Evolutionary conservation across 1,140 invertebrate species (phyloP), one percentile per base, ranked within the genome.

Genomic region (Cydia amplana): DNA sequence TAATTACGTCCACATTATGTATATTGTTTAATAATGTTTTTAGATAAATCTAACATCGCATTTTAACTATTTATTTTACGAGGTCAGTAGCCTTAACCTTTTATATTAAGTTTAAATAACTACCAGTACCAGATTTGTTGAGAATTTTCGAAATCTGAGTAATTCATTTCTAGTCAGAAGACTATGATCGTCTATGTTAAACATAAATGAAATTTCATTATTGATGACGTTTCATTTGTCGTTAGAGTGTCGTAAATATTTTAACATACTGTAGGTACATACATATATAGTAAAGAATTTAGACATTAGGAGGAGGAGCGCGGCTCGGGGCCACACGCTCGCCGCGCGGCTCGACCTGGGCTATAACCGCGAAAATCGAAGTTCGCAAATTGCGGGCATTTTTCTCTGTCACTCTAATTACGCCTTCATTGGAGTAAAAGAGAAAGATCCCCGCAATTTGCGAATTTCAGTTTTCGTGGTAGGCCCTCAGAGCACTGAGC

Each of bases 31-130:
- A 86, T 88, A 86, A 86, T 87, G 88, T 85, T 83, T 83, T 74
- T 86, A 78, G 83, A 79, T 79, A 84, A 83, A 84, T 85, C 80
- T 87, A 83, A 84, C 83, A 84, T 87, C 87, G 85, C 83, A 89
- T 85, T 89, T 87, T 82, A 87, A 90, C 86, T 91, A 90, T 90
- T 90, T 91, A 91, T 90, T 90, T 89, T 91, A 89, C 85, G 88
- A 90, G 90, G 90, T 91, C 90, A 91, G 87, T 91, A 90, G 85
- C 79, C 78, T 79, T 79, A 82, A 79, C 75, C 80, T 78, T 80
- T 83, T 84, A 82, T 80, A 80, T 78, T 87, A 86, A 84, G 82
- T 80, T 86, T 81, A 82, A 83, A 78, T 78, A 75, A 77, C 65
- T 81, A 83, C 82, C 82, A 82, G 82, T 83, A 81, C 78, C 83